Conservation (phyloP, 2,113 vertebrate species). For the Panthera uncia region DNA sequence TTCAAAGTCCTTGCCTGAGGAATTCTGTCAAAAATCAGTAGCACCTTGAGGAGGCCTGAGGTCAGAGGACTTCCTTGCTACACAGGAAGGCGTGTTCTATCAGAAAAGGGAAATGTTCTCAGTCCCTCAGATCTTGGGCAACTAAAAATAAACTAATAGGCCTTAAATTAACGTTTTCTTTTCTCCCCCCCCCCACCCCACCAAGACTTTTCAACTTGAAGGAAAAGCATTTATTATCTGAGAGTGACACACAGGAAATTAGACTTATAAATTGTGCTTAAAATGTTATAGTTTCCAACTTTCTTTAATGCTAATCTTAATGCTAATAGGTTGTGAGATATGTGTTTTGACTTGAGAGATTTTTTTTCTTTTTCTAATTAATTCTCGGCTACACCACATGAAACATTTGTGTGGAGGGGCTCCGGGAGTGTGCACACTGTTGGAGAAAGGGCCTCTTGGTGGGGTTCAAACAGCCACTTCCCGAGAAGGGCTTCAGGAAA, state of each 20-base stretch:
- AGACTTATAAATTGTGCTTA: constrained; percentile 85
- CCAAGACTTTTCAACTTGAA: constrained; percentile 82
- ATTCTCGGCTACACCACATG: constrained; percentile 49
- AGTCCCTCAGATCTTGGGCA: constrained; percentile 86
- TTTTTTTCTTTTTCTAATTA: constrained; percentile 67
- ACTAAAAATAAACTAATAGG: constrained; percentile 92
- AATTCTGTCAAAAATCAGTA: constrained; percentile 90
- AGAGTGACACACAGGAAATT: constrained; percentile 87
- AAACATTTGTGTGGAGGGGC: constrained; percentile 65
- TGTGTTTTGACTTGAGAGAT: constrained; percentile 72
- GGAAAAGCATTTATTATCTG: constrained; percentile 89
- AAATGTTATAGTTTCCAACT: constrained; percentile 83
- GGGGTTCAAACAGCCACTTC: background rate
- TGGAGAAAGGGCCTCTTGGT: background rate
- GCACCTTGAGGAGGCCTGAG: constrained; percentile 88
- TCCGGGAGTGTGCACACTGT: background rate
- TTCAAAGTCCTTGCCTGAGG: constrained; percentile 84
- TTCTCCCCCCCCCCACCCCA: constrained; percentile 44
- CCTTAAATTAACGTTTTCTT: constrained; percentile 86
- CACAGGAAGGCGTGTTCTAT: constrained; percentile 89
- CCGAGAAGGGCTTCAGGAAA: background rate
- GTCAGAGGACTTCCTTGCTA: constrained; percentile 88
- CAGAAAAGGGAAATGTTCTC: constrained; percentile 89
- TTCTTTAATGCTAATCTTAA: constrained; percentile 83
- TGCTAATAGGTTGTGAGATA: constrained; percentile 77